Percentiles rank a stretch among this genome's conserved stretches.
Conservation (phyloP, 64 coral and sea anemone genomes). For the Porites australiensis region DNA sequence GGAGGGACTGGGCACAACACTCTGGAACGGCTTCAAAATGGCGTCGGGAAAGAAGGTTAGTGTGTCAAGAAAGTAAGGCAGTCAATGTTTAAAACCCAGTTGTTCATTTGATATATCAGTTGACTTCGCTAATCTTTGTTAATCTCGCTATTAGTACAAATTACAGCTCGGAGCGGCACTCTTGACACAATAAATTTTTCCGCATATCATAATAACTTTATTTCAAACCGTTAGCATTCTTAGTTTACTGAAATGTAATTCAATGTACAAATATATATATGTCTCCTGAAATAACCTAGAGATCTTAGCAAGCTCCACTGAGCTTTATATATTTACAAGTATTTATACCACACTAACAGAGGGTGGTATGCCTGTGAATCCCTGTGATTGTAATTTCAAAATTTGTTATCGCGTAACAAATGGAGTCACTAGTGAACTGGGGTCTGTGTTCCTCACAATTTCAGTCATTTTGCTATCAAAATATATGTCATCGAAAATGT, state of each 20-base stretch:
- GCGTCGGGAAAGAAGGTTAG: too few species aligned
- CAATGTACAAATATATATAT: conserved; percentile 66
- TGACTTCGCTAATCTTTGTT: conserved; percentile 70
- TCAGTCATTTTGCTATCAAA: conserved; percentile 72
- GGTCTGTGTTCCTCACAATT: too few species aligned
- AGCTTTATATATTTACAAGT: too few species aligned
- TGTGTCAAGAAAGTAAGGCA: conserved; percentile 71
- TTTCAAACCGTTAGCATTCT: conserved; percentile 70
- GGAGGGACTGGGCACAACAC: too few species aligned
- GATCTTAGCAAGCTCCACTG: too few species aligned
- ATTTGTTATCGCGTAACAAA: too few species aligned
- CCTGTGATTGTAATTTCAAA: too few species aligned
- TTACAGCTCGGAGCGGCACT: conserved; percentile 65
- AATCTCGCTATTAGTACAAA: conserved; percentile 69
- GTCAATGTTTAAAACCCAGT: conserved; percentile 73
- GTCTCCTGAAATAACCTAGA: conserved; percentile 66
- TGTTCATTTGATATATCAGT: conserved; percentile 71
- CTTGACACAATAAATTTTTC: conserved; percentile 68
- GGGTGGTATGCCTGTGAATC: too few species aligned
- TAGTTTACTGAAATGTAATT: conserved; percentile 71
- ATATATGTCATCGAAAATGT: conserved; percentile 60
- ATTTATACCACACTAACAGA: too few species aligned
- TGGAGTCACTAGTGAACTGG: conserved; percentile 60
- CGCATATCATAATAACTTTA: conserved; percentile 69
- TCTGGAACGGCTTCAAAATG: too few species aligned